Evolutionary conservation across 2,797 vertebrate genomes (phyloP), one percentile per base, ranked within the genome.

Genomic region (Odontamblyopus rebecca): DNA sequence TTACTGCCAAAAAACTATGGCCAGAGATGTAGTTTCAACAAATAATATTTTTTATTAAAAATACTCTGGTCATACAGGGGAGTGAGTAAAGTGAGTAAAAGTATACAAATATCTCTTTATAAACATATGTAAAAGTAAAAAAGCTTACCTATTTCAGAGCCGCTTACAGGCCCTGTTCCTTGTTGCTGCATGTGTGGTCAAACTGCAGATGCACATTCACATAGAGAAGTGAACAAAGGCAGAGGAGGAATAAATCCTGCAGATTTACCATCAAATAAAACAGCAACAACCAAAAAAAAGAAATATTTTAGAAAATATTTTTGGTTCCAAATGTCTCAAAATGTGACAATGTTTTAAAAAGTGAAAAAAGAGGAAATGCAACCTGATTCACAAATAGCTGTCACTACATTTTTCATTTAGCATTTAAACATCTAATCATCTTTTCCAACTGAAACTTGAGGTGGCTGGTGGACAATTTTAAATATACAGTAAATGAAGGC

Each of bases 181-280:
- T 78, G 72, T 23, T 44, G 71, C 82, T 68, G 77, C 71, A 74
- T 88, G 85, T 87, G 85, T 89, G 82, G 86, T 82, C 87, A 38
- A 51, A 85, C 80, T 84, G 82, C 86, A 86, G 89, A 91, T 89
- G 86, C 81, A n/a, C 83, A 84, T 86, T 88, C 88, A 80, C 85
- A 83, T 16, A 48, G 12, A 13, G 67, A 68, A 77, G 59, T 51
- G 86, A 87, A 92, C 86, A 91, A 91, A 90, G 75, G 38, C 66
- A 68, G 50, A 75, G 81, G 29, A 66, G 64, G 72, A 77, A 77
- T 68, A 74, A 75, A 48, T 30, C 38, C 66, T 66, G 70, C 79
- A 72, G 81, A 77, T 82, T 86, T 73, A 75, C 75, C 78, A 57
- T 48, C 67, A 41, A 63, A 85, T 79, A 81, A 85, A 88, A 84